phyloP scores from a whole-genome alignment of 2,888 invertebrate species.

The Busseola fusca region DNA sequence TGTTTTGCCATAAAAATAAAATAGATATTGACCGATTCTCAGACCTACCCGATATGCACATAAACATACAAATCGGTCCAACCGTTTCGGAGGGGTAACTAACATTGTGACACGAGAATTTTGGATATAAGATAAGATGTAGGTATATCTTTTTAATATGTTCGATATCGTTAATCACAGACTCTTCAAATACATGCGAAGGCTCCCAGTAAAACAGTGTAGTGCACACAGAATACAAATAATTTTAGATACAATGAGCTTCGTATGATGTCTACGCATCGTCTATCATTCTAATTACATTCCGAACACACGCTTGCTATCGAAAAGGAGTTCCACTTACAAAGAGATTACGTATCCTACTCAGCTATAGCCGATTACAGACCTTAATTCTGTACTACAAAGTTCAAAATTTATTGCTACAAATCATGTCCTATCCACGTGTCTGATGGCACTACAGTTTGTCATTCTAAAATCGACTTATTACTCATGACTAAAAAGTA shows the following conservation, averaged over 20 bases:
- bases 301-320: neutral
- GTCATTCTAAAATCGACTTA: constrained; percentile 20
- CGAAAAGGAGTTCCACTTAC: neutral
- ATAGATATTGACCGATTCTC: too few relatives aligned
- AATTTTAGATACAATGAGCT: neutral
- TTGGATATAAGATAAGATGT: too few relatives aligned
- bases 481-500: neutral
- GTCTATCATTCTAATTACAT: neutral
- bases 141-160: too few relatives aligned
- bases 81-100: too few relatives aligned
- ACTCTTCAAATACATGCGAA: too few relatives aligned
- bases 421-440: neutral
- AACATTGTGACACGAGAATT: too few relatives aligned
- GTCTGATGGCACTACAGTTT: neutral
- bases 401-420: constrained; percentile 8
- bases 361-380: neutral
- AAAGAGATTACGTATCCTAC: constrained; percentile 1
- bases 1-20: too few relatives aligned
- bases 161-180: too few relatives aligned
- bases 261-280: neutral
- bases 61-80: too few relatives aligned
- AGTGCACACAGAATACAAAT: neutral
- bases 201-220: too few relatives aligned
- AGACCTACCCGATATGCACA: too few relatives aligned
- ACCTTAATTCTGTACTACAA: neutral